phyloP scores from a whole-genome alignment of 2,888 invertebrate species.

The Leptogaster cylindrica region DNA sequence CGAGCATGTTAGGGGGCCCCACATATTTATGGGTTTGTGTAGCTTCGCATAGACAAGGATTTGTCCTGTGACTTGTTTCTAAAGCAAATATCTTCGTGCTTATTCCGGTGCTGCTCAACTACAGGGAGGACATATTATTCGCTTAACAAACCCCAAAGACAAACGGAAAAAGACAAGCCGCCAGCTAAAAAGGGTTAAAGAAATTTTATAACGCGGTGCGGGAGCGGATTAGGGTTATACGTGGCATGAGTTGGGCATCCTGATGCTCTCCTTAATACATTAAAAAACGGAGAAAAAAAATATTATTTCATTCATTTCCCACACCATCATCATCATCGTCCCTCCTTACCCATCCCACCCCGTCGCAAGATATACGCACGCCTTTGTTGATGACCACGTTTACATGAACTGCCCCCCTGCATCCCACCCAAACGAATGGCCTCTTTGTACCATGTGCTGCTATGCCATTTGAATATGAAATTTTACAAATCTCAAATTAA shows the following conservation, averaged over 20 bases:
- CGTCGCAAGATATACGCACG: conserved; percentile 6
- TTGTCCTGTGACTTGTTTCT: conserved; percentile 45
- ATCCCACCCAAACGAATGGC: neutral
- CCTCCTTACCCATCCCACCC: too few relatives aligned
- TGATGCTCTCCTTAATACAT: conserved; percentile 31
- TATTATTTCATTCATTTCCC: conserved; percentile 14
- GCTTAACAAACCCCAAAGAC: conserved; percentile 42
- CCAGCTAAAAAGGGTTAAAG: conserved; percentile 39
- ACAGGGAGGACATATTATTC: conserved; percentile 36
- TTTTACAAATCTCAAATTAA: conserved; percentile 40
- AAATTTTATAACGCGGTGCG: conserved; percentile 28
- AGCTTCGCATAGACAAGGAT: conserved; percentile 42
- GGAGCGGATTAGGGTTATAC: neutral
- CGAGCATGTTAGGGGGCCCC: conserved; percentile 32
- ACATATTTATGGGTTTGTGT: conserved; percentile 41
- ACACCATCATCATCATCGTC: neutral
- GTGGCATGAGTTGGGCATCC: neutral
- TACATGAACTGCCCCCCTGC: conserved; percentile 25
- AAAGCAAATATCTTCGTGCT: conserved; percentile 40
- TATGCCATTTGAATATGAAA: conserved; percentile 40
- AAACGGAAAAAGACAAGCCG: conserved; percentile 33
- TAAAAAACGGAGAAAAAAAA: conserved; percentile 24
- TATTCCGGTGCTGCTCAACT: conserved; percentile 1
- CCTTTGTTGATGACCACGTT: conserved; percentile 41
- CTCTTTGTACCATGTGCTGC: conserved; percentile 37